A percentile compares a stretch with the other conserved stretches of the same genome.
phyloP scores from a whole-genome alignment of 2,888 invertebrate genomes.

The Amphipoea oculea region DNA sequence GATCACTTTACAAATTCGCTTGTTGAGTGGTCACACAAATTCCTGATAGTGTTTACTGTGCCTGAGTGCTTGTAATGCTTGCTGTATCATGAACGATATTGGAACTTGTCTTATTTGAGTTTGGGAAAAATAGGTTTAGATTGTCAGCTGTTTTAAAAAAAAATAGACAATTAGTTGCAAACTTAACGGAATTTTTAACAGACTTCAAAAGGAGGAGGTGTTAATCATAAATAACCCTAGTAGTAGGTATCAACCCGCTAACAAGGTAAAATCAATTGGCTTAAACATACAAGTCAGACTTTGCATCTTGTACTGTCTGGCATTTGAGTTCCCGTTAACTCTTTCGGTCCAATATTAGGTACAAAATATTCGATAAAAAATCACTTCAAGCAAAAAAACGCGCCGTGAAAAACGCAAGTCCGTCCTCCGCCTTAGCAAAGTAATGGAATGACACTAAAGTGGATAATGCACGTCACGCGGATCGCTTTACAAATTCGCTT shows the following conservation, averaged over 20 bases:
- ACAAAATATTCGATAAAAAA: no score
- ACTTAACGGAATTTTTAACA: no score
- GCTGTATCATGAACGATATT: neutral
- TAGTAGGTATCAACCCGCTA: no score
- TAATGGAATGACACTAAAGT: slow-evolving; percentile 59
- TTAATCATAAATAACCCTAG: no score
- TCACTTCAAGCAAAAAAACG: neutral
- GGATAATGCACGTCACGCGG: slow-evolving; percentile 51
- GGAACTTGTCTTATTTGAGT: slow-evolving; percentile 3
- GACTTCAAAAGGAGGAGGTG: no score
- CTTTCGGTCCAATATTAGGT: no score
- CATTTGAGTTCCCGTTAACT: no score
- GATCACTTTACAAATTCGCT: slow-evolving; percentile 63
- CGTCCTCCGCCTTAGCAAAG: neutral
- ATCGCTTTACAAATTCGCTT: slow-evolving; percentile 62
- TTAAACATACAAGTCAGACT: no score
- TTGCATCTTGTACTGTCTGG: no score
- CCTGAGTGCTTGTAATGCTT: slow-evolving; percentile 45
- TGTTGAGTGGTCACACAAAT: slow-evolving; percentile 50
- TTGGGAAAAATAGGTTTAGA: neutral
- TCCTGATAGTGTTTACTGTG: slow-evolving; percentile 51
- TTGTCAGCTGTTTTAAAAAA: slow-evolving; percentile 18
- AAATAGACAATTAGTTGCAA: no score
- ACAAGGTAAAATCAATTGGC: no score
- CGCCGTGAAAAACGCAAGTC: slow-evolving; percentile 11